Conservation (phyloP, 2,888 invertebrate species). For the Lucinisca nassula region DNA sequence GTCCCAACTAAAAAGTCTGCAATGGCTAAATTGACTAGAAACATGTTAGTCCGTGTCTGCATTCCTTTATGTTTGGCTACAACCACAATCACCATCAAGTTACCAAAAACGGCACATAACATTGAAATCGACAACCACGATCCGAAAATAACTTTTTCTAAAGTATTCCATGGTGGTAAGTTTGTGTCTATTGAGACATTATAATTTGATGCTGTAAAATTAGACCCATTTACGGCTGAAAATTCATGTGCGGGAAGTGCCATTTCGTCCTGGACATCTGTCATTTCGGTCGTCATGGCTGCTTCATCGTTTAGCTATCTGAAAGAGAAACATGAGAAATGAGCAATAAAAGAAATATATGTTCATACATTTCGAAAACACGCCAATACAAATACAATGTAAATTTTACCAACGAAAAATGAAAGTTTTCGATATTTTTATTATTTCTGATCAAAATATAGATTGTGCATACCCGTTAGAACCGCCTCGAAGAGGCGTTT, state of each 20-base stretch:
- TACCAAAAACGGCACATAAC: slow-evolving; percentile 87
- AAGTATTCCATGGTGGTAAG: slow-evolving; percentile 27
- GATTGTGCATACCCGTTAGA: too few relatives aligned
- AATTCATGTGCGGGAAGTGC: not conserved
- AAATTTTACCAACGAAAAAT: too few relatives aligned
- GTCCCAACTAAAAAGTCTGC: slow-evolving; percentile 88
- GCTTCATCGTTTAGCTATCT: too few relatives aligned
- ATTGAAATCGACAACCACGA: slow-evolving; percentile 86
- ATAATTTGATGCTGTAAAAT: not conserved
- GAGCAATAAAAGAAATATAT: too few relatives aligned
- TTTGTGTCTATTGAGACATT: not conserved
- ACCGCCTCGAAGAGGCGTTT: too few relatives aligned
- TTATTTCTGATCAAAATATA: too few relatives aligned
- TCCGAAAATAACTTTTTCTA: slow-evolving; percentile 82
- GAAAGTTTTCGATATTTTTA: too few relatives aligned
- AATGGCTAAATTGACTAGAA: slow-evolving; percentile 88
- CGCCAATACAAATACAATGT: too few relatives aligned
- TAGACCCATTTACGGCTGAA: not conserved
- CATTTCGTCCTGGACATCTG: not conserved
- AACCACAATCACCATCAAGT: slow-evolving; percentile 88
- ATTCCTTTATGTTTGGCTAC: slow-evolving; percentile 88
- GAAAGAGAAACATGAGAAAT: too few relatives aligned
- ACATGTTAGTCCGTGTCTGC: slow-evolving; percentile 89
- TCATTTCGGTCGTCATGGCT: not conserved
- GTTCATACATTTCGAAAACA: too few relatives aligned